Evolutionary conservation across 1,140 invertebrate species (phyloP), one percentile per base, ranked within the genome.

Genomic region (Trichogramma pretiosum): DNA sequence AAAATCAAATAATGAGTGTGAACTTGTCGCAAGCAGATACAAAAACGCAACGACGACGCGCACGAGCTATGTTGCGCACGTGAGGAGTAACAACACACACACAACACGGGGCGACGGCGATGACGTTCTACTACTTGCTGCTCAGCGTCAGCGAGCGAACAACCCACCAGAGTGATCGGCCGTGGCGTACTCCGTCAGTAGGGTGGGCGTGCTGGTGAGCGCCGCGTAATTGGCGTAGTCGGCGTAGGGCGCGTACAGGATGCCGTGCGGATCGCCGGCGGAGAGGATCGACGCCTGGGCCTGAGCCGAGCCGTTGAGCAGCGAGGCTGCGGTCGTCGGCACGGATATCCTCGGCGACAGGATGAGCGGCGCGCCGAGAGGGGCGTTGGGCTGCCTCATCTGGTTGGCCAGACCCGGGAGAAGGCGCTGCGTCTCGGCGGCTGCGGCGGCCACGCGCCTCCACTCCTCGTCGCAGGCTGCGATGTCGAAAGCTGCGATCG

Each of bases 131-230:
- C 36, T 38, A 37, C 38, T 33, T 21, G 33, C 36, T 14, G 24
- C 34, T 59, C 62, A 69, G 62, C 61, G 62, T 75, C 74, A 79
- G 73, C 83, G 84, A 77, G 84, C 84, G 81, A 87, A 88, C 71
- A 89, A 93, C 89, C 88, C 89, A 93, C 89, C 89, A 80, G 87
- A 85, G 81, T 90, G 87, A 77, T 93, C 87, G 61, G 80, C 75
- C 58, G 80, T 77, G 57, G 86, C 81, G 76, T 91, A 91, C 65
- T 89, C 88, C 58, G 86, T 84, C 59, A 90, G 79, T 55, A 92
- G 77, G 48, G 88, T 86, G 46, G 88, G 87, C 41, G 87, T 84
- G 23, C 82, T 82, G 23, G 82, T 79, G 44, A 92, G 74, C 26
- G 89, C 87, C 14, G 88, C 86, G 70, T 92, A 93, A 67, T 90